A percentile compares a stretch with the other conserved stretches of the same genome.
These are phyloP conservation scores for Eulemur rufifrons DNA, from an alignment of 2,113 vertebrate species.

Conservation along the genomic window DNA sequence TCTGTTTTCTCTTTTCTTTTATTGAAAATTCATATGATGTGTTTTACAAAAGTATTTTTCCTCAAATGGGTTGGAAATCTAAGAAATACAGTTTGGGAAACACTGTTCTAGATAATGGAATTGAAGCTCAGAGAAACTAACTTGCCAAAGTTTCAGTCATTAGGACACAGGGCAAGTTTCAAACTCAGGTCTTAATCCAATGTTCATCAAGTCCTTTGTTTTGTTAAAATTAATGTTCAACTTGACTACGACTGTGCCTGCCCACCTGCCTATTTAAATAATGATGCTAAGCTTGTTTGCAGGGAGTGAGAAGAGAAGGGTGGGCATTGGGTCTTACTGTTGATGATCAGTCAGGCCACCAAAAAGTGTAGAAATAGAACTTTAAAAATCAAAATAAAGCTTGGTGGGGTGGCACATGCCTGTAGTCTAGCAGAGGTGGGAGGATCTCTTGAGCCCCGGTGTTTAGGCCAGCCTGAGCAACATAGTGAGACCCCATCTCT, in stretches of 20 bases:
- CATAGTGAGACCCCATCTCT: background rate
- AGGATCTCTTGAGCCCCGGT: background rate
- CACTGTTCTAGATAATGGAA: background rate
- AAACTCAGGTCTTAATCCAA: background rate
- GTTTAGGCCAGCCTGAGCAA: background rate
- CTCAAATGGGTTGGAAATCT: background rate
- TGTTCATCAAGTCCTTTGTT: background rate
- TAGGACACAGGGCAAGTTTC: background rate
- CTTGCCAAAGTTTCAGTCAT: background rate
- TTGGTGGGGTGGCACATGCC: background rate
- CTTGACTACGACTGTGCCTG: background rate
- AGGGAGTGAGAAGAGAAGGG: background rate
- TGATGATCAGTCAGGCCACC: background rate
- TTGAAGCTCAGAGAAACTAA: background rate
- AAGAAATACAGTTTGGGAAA: background rate
- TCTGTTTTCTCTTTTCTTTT: slow-evolving; percentile 36
- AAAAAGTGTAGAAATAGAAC: background rate
- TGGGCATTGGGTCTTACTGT: background rate
- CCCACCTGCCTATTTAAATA: background rate
- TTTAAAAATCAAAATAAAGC: background rate
- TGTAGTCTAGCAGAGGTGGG: background rate
- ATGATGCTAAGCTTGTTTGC: background rate
- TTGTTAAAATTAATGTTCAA: background rate
- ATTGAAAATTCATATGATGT: background rate
- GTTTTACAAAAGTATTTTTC: slow-evolving; percentile 37